phyloP scores from a whole-genome alignment of 1,140 invertebrate species.

The Rhyzopertha dominica region DNA sequence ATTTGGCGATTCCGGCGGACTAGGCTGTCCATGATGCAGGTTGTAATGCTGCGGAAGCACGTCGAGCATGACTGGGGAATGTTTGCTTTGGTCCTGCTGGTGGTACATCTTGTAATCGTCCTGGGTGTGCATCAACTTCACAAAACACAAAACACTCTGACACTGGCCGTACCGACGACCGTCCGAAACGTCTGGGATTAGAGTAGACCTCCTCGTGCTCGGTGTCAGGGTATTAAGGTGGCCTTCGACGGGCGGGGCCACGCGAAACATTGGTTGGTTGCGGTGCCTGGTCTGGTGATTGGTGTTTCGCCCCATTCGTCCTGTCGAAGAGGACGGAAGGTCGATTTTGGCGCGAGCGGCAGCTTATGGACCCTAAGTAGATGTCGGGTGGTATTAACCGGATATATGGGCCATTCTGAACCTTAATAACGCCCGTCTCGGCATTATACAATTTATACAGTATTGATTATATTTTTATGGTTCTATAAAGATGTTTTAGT shows the following conservation, averaged over 20 bases:
- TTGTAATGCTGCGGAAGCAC: slow-evolving; percentile 39
- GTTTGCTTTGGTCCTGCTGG: slow-evolving; percentile 30
- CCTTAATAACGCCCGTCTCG: slow-evolving; percentile 28
- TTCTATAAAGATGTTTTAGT: slow-evolving; percentile 34
- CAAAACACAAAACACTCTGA: slow-evolving; percentile 5
- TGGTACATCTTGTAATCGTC: slow-evolving; percentile 35
- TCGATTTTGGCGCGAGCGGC: slow-evolving; percentile 21
- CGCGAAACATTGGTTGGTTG: slow-evolving; percentile 29
- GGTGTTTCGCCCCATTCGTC: slow-evolving; percentile 27
- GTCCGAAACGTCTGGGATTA: too few species aligned
- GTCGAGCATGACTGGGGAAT: slow-evolving; percentile 34
- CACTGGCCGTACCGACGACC: neutral
- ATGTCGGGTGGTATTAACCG: slow-evolving; percentile 40
- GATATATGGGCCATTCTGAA: slow-evolving; percentile 31
- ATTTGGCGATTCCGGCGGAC: slow-evolving; percentile 40
- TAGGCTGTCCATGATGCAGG: slow-evolving; percentile 31
- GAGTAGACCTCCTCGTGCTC: too few species aligned
- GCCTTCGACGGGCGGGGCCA: slow-evolving; percentile 11
- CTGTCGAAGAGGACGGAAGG: slow-evolving; percentile 21
- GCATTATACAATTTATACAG: slow-evolving; percentile 26
- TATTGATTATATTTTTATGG: slow-evolving; percentile 40
- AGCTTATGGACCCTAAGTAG: slow-evolving; percentile 42
- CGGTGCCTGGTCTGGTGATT: slow-evolving; percentile 36
- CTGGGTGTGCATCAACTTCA: slow-evolving; percentile 20
- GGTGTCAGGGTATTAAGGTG: neutral